These are phyloP conservation scores for Tryphoninae sp. DNA, from an alignment of 2,888 invertebrate genomes.

Conservation along the genomic window DNA sequence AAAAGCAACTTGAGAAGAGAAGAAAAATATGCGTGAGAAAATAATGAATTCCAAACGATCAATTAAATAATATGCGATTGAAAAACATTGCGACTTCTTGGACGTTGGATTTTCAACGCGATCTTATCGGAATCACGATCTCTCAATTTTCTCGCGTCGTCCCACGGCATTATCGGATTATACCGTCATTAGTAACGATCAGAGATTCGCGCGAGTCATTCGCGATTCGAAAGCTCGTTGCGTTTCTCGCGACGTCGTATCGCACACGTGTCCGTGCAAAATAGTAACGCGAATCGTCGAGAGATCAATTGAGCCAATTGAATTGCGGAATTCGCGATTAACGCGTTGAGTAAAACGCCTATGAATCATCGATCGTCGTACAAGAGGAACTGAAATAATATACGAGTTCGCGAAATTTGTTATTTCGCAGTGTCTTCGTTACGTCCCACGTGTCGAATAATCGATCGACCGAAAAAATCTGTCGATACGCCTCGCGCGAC, in stretches of 20 bases:
- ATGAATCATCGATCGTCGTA: constrained; percentile 2
- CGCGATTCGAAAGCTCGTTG: background rate
- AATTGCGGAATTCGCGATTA: constrained; percentile 25
- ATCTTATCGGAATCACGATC: background rate
- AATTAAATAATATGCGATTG: background rate
- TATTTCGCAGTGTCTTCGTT: background rate
- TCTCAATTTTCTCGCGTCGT: background rate
- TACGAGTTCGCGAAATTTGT: background rate
- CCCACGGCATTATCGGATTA: constrained; percentile 15
- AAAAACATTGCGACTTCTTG: background rate
- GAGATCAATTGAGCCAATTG: constrained; percentile 42
- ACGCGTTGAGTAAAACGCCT: background rate
- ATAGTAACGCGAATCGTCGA: constrained; percentile 24
- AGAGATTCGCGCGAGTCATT: constrained; percentile 4
- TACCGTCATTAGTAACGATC: constrained; percentile 19
- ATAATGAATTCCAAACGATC: background rate
- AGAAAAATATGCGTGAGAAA: too few relatives aligned
- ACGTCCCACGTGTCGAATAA: background rate
- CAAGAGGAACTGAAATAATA: background rate
- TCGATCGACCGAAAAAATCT: background rate
- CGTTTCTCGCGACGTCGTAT: background rate
- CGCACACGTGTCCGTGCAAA: constrained; percentile 28
- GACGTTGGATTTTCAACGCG: background rate
- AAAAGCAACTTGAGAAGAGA: too few relatives aligned
- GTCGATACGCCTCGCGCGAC: background rate